Base-by-base conservation (phyloP, 2,888 invertebrate species). In the Lamellibrachia columna region DNA sequence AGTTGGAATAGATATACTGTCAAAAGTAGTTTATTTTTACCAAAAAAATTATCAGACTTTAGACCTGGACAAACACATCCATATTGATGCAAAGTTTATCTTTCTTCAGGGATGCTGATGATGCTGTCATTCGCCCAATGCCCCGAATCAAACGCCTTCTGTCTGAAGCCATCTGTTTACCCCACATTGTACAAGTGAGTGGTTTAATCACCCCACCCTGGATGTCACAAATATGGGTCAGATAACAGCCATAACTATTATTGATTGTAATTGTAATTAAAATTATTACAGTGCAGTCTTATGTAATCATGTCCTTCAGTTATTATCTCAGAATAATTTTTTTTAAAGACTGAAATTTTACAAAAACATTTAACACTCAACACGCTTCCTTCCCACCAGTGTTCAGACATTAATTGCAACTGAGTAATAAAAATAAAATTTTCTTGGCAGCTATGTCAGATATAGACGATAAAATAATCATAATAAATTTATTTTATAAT, bases 71-170 rank as follows among this genome's bases (percentile, higher is more conserved):
- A 28, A 22, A 92, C 28, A 91, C n/a, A 53, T 28, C 22, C 22
- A 92, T 11, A 92, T 7, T 60, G 52, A 92, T 28, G 9, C 52
- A 90, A 58, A 55, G 53, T 7, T 75, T 11, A 55, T 90, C 58
- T 52, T 52, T 92, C 94, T 94, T 9, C 95, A 98, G 99, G 96
- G 99, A 99, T 96, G 97, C 97, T 94, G 98, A 99, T 95, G 98
- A 98, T 94, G 99, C 99, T n/a, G 98, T 99, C 52, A 98, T 99
- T 93, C 97, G 99, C 94, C 99, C 99, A 0, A 97, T 99, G 93
- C 99, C 99, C 0, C 98, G 98, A 96, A 98, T 99, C 91, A 99
- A 99, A 96, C 97, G 98, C 92, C 97, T 98, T 94, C 97, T 99
- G 3, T 98, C 98, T 0, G 99, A 99, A 96, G 98, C 98, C 90